Percentiles rank a stretch among this genome's conserved stretches.
Evolutionary conservation across 2,113 vertebrate species (phyloP).

Genomic region (Aix galericulata): DNA sequence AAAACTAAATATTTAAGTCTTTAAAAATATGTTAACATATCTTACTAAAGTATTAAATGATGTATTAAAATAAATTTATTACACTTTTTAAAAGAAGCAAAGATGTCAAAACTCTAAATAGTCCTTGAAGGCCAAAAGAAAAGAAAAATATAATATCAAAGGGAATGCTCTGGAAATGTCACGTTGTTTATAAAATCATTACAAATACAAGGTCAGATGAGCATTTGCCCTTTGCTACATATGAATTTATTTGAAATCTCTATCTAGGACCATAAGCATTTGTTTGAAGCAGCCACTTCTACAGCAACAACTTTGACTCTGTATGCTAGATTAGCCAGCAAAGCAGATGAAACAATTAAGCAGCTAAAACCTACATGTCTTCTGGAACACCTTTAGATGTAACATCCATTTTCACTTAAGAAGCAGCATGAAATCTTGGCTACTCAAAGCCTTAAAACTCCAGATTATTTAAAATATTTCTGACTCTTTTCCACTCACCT

Average conservation of each 20-base stretch:
- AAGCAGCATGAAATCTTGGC: not conserved
- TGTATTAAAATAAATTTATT: not conserved
- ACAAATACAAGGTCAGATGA: not conserved
- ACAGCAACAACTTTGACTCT: not conserved
- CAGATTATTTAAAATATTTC: not conserved
- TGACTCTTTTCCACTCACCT: not conserved
- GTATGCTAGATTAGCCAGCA: not conserved
- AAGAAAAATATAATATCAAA: not conserved
- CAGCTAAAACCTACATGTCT: not conserved
- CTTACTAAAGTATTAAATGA: not conserved
- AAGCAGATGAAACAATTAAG: not conserved
- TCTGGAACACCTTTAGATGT: not conserved
- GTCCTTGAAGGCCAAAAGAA: not conserved
- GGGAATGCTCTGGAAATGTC: not conserved
- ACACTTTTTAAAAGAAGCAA: not conserved
- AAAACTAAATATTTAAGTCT: not conserved
- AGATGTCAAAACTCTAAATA: not conserved
- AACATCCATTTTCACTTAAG: not conserved
- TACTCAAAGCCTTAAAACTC: not conserved
- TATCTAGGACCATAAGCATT: not conserved
- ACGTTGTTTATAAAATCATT: not conserved
- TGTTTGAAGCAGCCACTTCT: not conserved
- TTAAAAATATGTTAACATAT: not conserved
- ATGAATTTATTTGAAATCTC: not conserved
- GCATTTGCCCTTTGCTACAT: not conserved